Evolutionary conservation across 2,113 vertebrate species (phyloP), one percentile per base, ranked within the genome.

Genomic region (Epinephelus moara): DNA sequence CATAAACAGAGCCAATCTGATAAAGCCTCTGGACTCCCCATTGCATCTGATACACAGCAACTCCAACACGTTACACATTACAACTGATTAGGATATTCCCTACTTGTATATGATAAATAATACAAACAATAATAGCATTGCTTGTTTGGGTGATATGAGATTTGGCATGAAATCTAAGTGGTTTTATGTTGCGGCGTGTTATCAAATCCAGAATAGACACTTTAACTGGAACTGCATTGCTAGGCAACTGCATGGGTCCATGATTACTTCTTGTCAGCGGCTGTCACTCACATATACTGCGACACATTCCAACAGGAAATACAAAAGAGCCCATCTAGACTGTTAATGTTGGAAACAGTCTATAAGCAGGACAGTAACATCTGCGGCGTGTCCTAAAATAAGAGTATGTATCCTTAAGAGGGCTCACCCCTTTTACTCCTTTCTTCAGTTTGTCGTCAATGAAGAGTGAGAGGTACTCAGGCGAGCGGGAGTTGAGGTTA

Each of bases 371-470:
- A 2, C 60, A 40, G 47, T 52, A 47, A 62, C 0, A 70, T 52
- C 19, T 30, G 37, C 21, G 3, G 1, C 6, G 2, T 60, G 2
- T 57, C 19, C 8, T 52, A 64, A 68, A 85, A 23, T 52, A 33
- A 69, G 4, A 61, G n/a, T 27, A 18, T 11, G 23, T 15, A 45
- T 70, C 33, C 7, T 60, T 77, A 17, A 47, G 67, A 68, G 1
- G 78, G 94, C 98, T 98, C 94, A 99, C 98, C 93, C 98, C 98
- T 95, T 99, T 99, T 12, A 99, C 98, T 82, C 98, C 98, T 88
- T 99, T 99, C 95, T 99, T 99, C 86, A 99, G 95, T 86, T 99
- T 99, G 95, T 99, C 98, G 21, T 99, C 98, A 89, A 99, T 99
- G 95, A 99, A 99, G 94, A 99, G 97, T 19, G 98, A 99, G 95